These are phyloP conservation scores for Sebastolobus altivelis DNA, from an alignment of 2,797 vertebrate species.

Conservation along the genomic window DNA sequence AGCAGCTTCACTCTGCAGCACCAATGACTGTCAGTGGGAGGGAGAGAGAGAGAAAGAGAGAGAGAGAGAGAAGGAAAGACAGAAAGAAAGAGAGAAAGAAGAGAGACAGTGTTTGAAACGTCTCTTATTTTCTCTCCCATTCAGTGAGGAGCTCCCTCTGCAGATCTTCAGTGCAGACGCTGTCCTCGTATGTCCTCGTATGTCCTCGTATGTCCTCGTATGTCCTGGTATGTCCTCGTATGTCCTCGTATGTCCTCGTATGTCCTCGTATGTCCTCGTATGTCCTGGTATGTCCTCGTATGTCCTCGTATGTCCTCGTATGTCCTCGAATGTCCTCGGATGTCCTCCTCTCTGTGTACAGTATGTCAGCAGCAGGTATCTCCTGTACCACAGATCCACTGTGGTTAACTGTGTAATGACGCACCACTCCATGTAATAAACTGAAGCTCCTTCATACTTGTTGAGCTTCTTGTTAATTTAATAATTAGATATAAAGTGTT, in stretches of 20 bases:
- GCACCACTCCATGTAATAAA: background rate
- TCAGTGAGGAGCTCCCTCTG: constrained; percentile 13
- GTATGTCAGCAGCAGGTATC: background rate
- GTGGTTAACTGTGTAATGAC: background rate
- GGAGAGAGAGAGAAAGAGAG: constrained; percentile 14
- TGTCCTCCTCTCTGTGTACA: background rate
- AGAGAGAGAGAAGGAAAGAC: background rate
- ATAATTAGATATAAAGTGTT: background rate
- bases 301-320: no score
- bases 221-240: no score
- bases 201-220: no score
- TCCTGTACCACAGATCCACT: background rate
- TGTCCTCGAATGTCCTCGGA: background rate
- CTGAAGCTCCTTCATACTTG: background rate
- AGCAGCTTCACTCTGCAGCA: constrained; percentile 28
- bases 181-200: constrained; percentile 9
- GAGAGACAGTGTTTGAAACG: constrained; percentile 23
- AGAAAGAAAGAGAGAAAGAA: constrained; percentile 22
- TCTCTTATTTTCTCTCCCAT: constrained; percentile 19
- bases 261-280: no score
- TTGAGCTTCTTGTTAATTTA: constrained; percentile 5
- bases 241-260: no score
- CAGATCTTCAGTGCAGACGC: constrained; percentile 2
- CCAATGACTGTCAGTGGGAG: constrained; percentile 33
- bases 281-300: no score